Conservation (phyloP, 2,113 vertebrate genomes). For the Baryphthengus martii region DNA sequence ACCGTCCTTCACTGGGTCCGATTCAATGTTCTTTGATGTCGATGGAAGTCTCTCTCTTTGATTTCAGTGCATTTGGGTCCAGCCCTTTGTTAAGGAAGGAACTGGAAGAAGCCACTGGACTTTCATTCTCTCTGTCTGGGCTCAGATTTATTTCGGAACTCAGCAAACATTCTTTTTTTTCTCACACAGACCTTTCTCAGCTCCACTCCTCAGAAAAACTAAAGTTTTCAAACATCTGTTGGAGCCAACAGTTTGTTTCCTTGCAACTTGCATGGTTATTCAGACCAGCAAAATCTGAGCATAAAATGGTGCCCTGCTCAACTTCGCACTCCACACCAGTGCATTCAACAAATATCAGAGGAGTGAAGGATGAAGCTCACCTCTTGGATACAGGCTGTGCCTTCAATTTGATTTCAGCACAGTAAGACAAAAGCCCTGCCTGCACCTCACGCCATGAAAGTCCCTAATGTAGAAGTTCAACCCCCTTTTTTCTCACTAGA, state of each 20-base stretch:
- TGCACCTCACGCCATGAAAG: background rate
- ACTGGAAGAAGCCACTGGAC: background rate
- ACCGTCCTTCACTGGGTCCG: background rate
- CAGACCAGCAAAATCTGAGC: background rate
- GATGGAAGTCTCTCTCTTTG: background rate
- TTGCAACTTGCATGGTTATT: background rate
- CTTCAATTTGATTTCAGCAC: background rate
- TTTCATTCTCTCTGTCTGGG: background rate
- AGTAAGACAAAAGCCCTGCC: background rate
- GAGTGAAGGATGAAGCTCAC: background rate
- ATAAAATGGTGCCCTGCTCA: background rate
- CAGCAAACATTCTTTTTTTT: background rate
- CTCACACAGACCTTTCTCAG: background rate
- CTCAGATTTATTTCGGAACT: background rate
- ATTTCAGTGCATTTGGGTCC: background rate
- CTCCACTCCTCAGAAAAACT: background rate
- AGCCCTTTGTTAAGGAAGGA: constrained; percentile 13
- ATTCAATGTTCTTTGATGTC: constrained; percentile 10
- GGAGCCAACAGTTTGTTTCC: background rate
- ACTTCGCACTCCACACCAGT: background rate
- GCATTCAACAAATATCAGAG: background rate
- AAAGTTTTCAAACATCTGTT: background rate
- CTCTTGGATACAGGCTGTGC: rapidly evolving
- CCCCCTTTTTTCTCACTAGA: background rate
- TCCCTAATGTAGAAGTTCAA: background rate